A percentile compares a stretch with the other conserved stretches of the same genome.
Evolutionary conservation across 2,888 invertebrate genomes (phyloP).

Genomic region (Ormia ochracea): DNA sequence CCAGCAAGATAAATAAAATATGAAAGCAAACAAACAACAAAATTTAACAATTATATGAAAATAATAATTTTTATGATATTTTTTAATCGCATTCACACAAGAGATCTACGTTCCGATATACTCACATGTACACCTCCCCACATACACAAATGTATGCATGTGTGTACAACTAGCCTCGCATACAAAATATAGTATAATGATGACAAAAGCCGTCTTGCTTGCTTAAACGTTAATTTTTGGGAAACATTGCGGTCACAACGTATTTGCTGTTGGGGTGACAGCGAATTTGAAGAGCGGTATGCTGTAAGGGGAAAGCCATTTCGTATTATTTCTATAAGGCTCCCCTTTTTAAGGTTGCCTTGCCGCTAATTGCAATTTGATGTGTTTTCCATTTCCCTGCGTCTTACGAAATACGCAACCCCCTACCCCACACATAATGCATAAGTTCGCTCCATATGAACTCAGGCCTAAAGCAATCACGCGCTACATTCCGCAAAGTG

Average conservation of each 20-base stretch:
- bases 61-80: conserved; percentile 17
- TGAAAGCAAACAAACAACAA: neutral
- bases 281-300: neutral
- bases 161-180: neutral
- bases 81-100: conserved; percentile 2
- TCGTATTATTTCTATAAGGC: neutral
- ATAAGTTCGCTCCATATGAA: no score
- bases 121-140: no score
- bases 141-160: no score
- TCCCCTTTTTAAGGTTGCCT: no score
- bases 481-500: no score
- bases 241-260: neutral
- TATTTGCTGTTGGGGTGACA: neutral
- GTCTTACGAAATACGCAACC: no score
- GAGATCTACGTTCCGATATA: conserved; percentile 43
- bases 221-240: neutral
- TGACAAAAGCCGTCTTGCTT: neutral
- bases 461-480: no score
- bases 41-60: conserved; percentile 34
- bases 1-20: neutral
- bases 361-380: no score
- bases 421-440: no score
- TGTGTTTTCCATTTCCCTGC: no score
- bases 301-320: neutral
- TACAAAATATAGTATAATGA: neutral